Conservation (phyloP, 92 coral and sea anemone species). For the Phenganax subtilis region DNA sequence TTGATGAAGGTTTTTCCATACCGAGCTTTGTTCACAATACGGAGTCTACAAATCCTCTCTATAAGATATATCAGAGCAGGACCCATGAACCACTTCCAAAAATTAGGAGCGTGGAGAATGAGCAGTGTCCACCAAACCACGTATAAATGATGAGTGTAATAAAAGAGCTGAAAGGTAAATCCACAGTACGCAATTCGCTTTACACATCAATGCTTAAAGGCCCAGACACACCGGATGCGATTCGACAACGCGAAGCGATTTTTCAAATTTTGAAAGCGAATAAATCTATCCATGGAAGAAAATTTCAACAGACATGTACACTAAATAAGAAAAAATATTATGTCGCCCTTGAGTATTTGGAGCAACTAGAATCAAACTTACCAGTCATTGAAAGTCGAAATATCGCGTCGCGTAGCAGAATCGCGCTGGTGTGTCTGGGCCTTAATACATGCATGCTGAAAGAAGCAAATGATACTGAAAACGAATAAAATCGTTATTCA, state of each 20-base stretch:
- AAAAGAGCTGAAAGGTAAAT: constrained; percentile 6
- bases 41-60: constrained; percentile 12
- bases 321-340: no score
- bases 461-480: neutral
- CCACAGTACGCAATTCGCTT: no score
- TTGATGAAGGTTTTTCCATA: constrained; percentile 28
- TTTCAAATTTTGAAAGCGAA: no score
- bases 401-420: no score
- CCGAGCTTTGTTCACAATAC: constrained; percentile 33
- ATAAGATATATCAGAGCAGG: constrained; percentile 2
- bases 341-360: no score
- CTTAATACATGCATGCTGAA: neutral
- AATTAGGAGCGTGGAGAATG: constrained; percentile 30
- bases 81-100: constrained; percentile 35
- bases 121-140: constrained; percentile 32
- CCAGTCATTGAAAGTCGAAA: no score
- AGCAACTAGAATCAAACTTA: no score
- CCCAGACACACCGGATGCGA: no score
- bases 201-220: neutral
- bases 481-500: neutral
- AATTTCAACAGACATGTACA: no score
- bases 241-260: no score
- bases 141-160: constrained; percentile 23
- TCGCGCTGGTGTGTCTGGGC: no score
- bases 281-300: no score